Evolutionary conservation across 2,113 vertebrate species (phyloP).

Genomic region (Sinosuthora webbiana): DNA sequence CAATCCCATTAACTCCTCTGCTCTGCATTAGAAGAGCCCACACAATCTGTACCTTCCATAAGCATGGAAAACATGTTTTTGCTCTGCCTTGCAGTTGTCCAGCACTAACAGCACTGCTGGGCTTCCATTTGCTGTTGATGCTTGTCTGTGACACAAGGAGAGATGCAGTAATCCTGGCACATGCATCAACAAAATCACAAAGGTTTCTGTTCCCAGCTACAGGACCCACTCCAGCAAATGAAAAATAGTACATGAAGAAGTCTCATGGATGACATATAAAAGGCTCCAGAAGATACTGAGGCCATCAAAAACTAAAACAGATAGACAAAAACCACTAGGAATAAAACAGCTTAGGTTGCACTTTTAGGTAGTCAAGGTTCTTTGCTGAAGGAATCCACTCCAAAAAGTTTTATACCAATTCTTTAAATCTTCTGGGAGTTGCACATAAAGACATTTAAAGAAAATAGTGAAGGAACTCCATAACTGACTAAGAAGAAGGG

Average conservation of each 20-base stretch:
- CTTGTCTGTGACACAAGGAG: background rate
- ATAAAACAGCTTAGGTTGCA: background rate
- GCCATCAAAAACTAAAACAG: background rate
- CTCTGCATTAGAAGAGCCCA: background rate
- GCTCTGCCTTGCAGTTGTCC: background rate
- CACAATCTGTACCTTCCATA: background rate
- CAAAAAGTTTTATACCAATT: background rate
- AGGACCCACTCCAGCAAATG: background rate
- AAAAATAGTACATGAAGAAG: background rate
- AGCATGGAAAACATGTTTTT: accelerated
- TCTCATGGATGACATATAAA: background rate
- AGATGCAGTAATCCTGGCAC: accelerated
- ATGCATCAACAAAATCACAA: background rate
- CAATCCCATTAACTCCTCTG: background rate
- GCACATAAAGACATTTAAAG: background rate
- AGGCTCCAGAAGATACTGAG: background rate
- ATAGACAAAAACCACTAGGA: background rate
- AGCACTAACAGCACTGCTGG: background rate
- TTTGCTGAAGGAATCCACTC: background rate
- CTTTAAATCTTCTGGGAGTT: background rate
- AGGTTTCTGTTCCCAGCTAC: background rate
- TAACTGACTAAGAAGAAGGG: background rate
- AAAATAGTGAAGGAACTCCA: background rate
- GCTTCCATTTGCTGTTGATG: accelerated
- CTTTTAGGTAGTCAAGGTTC: background rate